Base-by-base conservation (phyloP, 1,140 invertebrate genomes). In the Orchestia grillus region DNA sequence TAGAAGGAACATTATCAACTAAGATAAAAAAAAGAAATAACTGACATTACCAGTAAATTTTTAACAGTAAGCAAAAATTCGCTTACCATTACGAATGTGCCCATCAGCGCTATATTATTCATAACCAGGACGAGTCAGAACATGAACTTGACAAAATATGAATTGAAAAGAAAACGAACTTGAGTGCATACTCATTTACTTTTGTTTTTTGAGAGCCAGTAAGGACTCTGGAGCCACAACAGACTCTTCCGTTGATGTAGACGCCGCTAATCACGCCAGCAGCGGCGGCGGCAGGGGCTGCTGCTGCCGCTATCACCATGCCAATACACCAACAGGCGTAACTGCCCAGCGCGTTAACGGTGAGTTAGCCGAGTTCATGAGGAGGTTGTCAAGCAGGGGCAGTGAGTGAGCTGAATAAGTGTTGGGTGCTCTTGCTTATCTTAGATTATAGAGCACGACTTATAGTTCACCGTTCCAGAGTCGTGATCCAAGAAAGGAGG, bases 401-500 rank as follows among this genome's bases (percentile, higher is more conserved):
- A 90, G 92, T 45, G 92, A 45, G 43, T 94, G 92, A 15, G 44
- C 44, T 45, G 44, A 94, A 94, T 91, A 91, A 91, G 88, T 45
- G 92, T 40, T 47, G 92, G 43, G 43, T 94, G 92, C 92, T 45
- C 92, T 47, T 94, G 92, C 92, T 94, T 94, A 94, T 94, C 92
- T n/a, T 40, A 94, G 92, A 94, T 94, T 94, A 94, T 94, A 94
- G 43, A n/a, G 92, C 92, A 94, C 92, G 92, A 94, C 92, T 94
- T 94, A 40, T 44, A 44, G 92, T 94, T 94, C 92, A 94, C 92
- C 92, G 23, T 6, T 3, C 40, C 41, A 44, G 15, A 40, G 92
- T 94, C 92, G 92, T 94, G 92, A 94, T 94, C 92, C 0, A 53
- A 47, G 44, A 47, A 47, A 94, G 44, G 36, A 23, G 44, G 43